Evolutionary conservation across 2,888 invertebrate genomes (phyloP).

Genomic region (Prenolepis imparis): DNA sequence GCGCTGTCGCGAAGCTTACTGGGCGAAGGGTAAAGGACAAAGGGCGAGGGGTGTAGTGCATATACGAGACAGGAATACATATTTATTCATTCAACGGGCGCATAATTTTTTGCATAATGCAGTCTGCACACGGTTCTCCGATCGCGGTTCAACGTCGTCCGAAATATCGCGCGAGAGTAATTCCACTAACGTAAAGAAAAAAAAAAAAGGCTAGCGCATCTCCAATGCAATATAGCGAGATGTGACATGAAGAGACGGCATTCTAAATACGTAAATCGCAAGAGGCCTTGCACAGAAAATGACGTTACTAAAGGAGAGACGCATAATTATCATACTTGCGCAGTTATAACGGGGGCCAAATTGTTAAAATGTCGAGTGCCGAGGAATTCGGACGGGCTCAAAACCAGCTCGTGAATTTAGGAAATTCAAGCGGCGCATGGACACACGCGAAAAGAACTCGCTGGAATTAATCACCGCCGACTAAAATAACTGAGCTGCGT

Average conservation of each 20-base stretch:
- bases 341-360: constrained; percentile 38
- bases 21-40: constrained; percentile 60
- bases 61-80: constrained; percentile 71
- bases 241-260: background rate
- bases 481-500: constrained; percentile 48
- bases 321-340: constrained; percentile 55
- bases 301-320: constrained; percentile 32
- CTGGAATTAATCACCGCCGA: constrained; percentile 46
- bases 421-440: constrained; percentile 38
- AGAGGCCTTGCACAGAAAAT: background rate
- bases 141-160: constrained; percentile 46
- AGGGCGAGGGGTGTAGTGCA: constrained; percentile 27
- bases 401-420: constrained; percentile 55
- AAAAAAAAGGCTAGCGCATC: background rate
- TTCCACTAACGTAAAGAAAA: background rate
- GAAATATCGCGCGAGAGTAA: constrained; percentile 36
- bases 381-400: constrained; percentile 48
- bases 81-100: constrained; percentile 76
- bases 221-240: background rate
- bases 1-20: constrained; percentile 57
- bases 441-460: constrained; percentile 47
- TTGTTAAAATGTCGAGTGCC: constrained; percentile 51
- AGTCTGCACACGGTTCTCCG: constrained; percentile 59
- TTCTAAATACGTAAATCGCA: constrained; percentile 13
- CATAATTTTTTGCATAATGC: constrained; percentile 79